phyloP scores from a whole-genome alignment of 2,113 vertebrate genomes.

The Benitochromis conjunctus region DNA sequence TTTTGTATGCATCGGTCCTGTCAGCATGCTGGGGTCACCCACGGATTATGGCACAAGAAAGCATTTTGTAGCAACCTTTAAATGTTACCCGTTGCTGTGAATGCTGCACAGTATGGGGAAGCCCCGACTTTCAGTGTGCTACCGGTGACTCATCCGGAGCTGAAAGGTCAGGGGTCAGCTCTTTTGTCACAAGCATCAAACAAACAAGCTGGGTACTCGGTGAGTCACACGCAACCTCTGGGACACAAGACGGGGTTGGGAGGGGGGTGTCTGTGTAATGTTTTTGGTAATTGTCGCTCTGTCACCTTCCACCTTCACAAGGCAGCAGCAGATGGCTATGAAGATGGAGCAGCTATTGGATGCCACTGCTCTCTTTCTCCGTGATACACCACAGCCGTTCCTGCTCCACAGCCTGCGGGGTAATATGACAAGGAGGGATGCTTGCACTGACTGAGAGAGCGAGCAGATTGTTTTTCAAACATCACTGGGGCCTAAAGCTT shows the following conservation, averaged over 20 bases:
- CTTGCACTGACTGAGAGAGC: slow-evolving; percentile 19
- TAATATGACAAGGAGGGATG: background rate
- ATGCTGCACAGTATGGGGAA: slow-evolving; percentile 35
- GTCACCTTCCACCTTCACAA: slow-evolving; percentile 54
- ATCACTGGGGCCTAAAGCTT: slow-evolving; percentile 16
- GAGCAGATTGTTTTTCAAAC: slow-evolving; percentile 44
- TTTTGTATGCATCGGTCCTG: background rate
- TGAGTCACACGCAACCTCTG: slow-evolving; percentile 55
- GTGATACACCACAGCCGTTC: slow-evolving; percentile 17
- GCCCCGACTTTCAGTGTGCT: slow-evolving; percentile 16
- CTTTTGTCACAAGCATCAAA: slow-evolving; percentile 66
- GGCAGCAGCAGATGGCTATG: slow-evolving; percentile 34
- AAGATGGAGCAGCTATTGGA: slow-evolving; percentile 19
- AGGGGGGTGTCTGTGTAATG: background rate
- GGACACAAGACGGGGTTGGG: background rate
- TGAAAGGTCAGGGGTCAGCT: slow-evolving; percentile 64
- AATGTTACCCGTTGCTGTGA: slow-evolving; percentile 45
- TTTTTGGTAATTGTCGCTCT: slow-evolving; percentile 55
- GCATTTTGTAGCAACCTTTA: slow-evolving; percentile 49
- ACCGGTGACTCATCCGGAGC: slow-evolving; percentile 57
- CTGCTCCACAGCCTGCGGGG: background rate
- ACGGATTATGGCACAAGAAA: background rate
- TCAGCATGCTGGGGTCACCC: background rate
- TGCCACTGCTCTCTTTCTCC: slow-evolving; percentile 8
- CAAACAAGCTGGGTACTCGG: slow-evolving; percentile 39